A percentile compares a stretch with the other conserved stretches of the same genome.
Conservation (phyloP, 2,113 vertebrate genomes). For the Phoenicopterus ruber region DNA sequence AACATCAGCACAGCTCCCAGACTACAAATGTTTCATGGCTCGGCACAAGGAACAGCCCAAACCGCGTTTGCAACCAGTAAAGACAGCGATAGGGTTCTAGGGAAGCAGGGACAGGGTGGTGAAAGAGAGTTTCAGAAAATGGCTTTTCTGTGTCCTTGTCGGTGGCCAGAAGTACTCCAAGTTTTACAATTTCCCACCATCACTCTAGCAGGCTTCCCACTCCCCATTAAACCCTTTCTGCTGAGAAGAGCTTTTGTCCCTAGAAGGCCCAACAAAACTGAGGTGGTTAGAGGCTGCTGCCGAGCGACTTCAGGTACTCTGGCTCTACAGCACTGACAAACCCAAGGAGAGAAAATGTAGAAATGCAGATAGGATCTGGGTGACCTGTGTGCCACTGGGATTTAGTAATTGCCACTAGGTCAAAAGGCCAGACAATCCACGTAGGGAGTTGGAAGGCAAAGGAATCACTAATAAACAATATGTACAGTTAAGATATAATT, state of each 20-base stretch:
- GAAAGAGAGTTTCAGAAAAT: background rate
- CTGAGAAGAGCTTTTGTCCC: background rate
- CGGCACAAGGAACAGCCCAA: background rate
- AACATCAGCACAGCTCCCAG: background rate
- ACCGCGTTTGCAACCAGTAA: background rate
- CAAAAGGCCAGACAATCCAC: background rate
- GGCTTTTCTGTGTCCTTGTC: rapidly evolving
- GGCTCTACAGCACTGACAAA: background rate
- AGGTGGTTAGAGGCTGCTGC: background rate
- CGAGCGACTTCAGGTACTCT: background rate
- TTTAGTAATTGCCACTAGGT: background rate
- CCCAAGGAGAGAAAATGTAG: background rate
- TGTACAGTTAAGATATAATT: background rate
- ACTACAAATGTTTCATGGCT: background rate
- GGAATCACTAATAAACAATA: background rate
- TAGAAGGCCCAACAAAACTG: background rate
- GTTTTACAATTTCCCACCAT: background rate
- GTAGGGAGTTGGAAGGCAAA: background rate
- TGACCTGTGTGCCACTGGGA: background rate
- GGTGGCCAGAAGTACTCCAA: background rate
- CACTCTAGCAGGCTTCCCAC: background rate
- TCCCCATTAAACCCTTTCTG: background rate
- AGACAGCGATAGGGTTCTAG: background rate
- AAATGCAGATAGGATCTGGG: background rate
- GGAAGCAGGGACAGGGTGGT: background rate